These are phyloP conservation scores for Eubucco bourcierii DNA, from an alignment of 2,113 vertebrate genomes.

Conservation along the genomic window DNA sequence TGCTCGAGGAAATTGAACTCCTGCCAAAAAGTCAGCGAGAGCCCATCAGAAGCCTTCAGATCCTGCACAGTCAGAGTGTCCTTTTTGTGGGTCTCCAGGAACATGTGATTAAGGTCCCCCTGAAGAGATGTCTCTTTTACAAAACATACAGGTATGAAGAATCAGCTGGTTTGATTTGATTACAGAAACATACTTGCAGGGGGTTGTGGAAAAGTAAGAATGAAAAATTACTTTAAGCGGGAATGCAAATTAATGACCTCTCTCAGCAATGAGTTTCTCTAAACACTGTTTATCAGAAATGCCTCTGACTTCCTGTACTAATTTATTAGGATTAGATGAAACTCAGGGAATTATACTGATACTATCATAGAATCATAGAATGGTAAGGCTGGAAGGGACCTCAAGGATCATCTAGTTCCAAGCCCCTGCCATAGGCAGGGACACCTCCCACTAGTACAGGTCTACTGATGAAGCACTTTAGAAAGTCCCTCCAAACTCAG, in stretches of 20 bases:
- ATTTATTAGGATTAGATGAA: not conserved
- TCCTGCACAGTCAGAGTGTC: slow-evolving; percentile 92
- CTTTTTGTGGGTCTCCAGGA: slow-evolving; percentile 91
- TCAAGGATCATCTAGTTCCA: too few relatives aligned
- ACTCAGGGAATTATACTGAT: not conserved
- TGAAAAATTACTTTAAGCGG: not conserved
- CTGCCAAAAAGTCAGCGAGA: slow-evolving; percentile 83
- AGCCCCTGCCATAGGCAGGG: too few relatives aligned
- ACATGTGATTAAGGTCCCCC: slow-evolving; percentile 91
- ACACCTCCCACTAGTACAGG: too few relatives aligned
- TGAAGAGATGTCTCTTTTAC: slow-evolving; percentile 93
- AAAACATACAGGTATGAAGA: slow-evolving; percentile 85
- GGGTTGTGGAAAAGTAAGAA: not conserved
- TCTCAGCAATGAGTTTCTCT: not conserved
- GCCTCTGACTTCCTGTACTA: not conserved
- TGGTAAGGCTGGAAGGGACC: too few relatives aligned
- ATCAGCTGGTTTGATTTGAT: not conserved
- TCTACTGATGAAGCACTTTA: too few relatives aligned
- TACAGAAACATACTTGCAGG: not conserved
- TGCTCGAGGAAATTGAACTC: slow-evolving; percentile 94
- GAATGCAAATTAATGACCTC: not conserved
- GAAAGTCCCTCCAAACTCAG: too few relatives aligned
- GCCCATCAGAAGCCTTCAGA: slow-evolving; percentile 88
- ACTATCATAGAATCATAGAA: too few relatives aligned
- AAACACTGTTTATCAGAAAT: not conserved